Base-by-base conservation (phyloP, 2,888 invertebrate species). In the Trilocha varians region DNA sequence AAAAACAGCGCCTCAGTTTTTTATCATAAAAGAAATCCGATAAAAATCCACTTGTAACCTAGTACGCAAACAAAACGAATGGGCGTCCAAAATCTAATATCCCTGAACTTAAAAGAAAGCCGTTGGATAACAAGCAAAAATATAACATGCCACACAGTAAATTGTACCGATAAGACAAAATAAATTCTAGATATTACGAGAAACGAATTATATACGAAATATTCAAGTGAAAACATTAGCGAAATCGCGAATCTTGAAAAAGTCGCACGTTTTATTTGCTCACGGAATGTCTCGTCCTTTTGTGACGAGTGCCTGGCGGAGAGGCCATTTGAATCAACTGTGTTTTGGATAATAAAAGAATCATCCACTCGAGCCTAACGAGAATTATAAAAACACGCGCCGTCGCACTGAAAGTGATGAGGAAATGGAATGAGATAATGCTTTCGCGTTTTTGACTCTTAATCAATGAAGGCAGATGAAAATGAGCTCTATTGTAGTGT, bases 331-430 rank as follows among this genome's bases (percentile, higher is more conserved):
- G 67, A 66, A 66, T 72, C 64, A 63, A 65, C 64, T 62, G 65
- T 69, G 67, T 75, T 70, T 72, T 70, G 65, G 56, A 70, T 73
- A 66, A 73, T 73, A 74, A 71, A 70, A 66, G 68, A 72, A 68
- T 69, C 65, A 70, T 65, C 66, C 66, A 66, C 62, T 70, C 53
- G 55, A 50, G 50, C 55, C 50, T 55, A 58, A 61, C 59, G 59
- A 63, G 65, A 64, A 61, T 59, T 54, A 59, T 38, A 42, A 32
- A 55, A 61, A 60, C 25, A 25, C 25, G 25, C 25, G 4, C 5
- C 11, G 38, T 32, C 16, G 9, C 16, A 42, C 34, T 5, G 14
- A 35, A 14, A 14, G 32, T 38, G 13, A 18, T 39, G 13, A 38
- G 38, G 34, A 25, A 25, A 25, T 3, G 11, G 1, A 25, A 25